Base-by-base conservation (phyloP, 2,113 vertebrate species). In the Vidua macroura region DNA sequence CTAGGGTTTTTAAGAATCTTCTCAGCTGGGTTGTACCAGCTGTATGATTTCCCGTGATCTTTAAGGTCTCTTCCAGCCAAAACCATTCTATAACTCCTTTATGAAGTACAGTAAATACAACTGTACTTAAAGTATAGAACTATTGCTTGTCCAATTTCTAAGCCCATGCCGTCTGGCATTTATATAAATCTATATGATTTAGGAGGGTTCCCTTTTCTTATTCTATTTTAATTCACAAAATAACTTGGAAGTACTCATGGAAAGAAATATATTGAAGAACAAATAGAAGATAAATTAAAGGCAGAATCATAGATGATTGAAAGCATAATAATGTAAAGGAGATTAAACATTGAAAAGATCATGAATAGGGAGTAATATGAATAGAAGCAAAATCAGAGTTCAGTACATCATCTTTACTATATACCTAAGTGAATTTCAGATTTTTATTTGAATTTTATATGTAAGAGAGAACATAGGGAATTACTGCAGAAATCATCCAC, bases 331-430 rank as follows among this genome's bases (percentile, higher is more conserved):
- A 74, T 74, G 9, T 75, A 80, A 93, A 94, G 51, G 39, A 90
- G 59, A 91, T 87, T 89, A 95, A 96, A 88, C 14, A 52, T 60
- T 59, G 67, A 91, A 78, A 88, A 79, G 33, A 77, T 28, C 0
- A 2, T 48, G 44, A 92, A 63, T 43, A 75, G 31, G 25, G 62
- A 92, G 49, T 60, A 79, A 83, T 88, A 73, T 27, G 49, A 91
- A 88, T 15, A 79, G 52, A 78, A 93, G 64, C 3, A 67, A 77
- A 91, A 89, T 52, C 28, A 62, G 43, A 48, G 44, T 84, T 91
- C 62, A 84, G 18, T 92, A 30, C 12, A 93, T 86, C 84, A 83
- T 88, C 58, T 95, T 96, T 94, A 90, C 41, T 88, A 48, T 53
- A 80, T 35, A 31, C 9, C 15, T 86, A 60, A 46, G 12, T 48